phyloP scores from a whole-genome alignment of 2,797 vertebrate genomes.

The Myotis planiceps region DNA sequence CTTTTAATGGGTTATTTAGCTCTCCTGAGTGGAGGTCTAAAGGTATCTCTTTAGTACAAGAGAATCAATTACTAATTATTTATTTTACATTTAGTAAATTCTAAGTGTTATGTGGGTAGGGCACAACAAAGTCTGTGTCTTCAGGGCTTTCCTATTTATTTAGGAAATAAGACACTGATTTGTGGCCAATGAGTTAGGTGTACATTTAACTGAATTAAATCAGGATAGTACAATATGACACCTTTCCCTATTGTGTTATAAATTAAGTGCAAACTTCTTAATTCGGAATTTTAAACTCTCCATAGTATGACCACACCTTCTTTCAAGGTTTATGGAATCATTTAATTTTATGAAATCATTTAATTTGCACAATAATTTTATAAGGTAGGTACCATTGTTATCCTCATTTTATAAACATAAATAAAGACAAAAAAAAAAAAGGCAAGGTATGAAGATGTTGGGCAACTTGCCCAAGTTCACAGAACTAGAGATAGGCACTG shows the following conservation, averaged over 20 bases:
- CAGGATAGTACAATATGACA: neutral
- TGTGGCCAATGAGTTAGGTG: neutral
- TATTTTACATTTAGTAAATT: constrained; percentile 33
- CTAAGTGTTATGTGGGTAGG: neutral
- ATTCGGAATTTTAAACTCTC: neutral
- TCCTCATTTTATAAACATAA: neutral
- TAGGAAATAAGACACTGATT: neutral
- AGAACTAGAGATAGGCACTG: neutral
- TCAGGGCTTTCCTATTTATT: neutral
- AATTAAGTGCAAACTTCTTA: neutral
- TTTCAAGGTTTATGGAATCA: neutral
- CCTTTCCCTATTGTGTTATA: neutral
- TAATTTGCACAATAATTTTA: neutral
- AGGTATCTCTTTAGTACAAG: neutral
- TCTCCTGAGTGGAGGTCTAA: neutral
- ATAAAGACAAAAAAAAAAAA: neutral
- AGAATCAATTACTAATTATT: neutral
- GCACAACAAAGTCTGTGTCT: neutral
- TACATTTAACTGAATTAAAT: neutral
- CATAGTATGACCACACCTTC: neutral
- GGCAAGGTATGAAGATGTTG: neutral
- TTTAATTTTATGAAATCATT: neutral
- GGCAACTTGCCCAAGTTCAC: neutral
- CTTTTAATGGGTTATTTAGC: neutral
- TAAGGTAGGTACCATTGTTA: neutral